Base-by-base conservation (phyloP, 1,140 invertebrate species). In the Apocrypta bakeri region DNA sequence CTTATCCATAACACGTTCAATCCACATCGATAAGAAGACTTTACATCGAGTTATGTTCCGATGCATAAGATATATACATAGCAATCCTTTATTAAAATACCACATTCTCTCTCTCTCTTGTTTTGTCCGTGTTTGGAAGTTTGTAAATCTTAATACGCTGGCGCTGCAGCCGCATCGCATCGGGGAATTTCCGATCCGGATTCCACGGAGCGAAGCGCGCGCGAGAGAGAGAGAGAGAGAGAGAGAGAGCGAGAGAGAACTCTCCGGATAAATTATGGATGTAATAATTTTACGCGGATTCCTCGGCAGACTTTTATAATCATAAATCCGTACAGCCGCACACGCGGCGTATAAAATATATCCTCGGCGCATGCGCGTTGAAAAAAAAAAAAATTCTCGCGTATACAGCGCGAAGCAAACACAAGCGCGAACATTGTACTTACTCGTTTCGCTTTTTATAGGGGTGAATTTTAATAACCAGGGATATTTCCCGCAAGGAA, bases 41-140 rank as follows among this genome's bases (percentile, higher is more conserved):
- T 81, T 74, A 48, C 48, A 74, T 81, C 27, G 63, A 73, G 48
- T 81, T 81, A 81, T n/a, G n/a, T 81, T 81, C 64, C 71, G 74
- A 74, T 81, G 71, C 31, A 9, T 37, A 37, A 2, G 33, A 37
- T 2, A 9, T 37, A 9, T 37, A 37, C 33, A 37, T 81, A n/a
- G 33, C 69, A 56, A 27, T 56, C 79, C 79, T 81, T 74, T 74
- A 81, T 74, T 81, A 74, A 81, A 81, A 73, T 61, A 48, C 31
- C 25, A 1, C 42, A 37, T 31, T 56, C 33, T 0, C 29, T n/a
- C 27, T 8, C 1, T 24, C 29, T 31, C 27, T 17, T 37, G 9
- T 25, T 25, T 73, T 42, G 33, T 25, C 33, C 37, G 17, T n/a
- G 25, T 25, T 48, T 24, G n/a, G 40, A 73, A 73, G 21, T 73